Conservation (phyloP, 2,888 invertebrate species). For the Hoplodrina blanda region DNA sequence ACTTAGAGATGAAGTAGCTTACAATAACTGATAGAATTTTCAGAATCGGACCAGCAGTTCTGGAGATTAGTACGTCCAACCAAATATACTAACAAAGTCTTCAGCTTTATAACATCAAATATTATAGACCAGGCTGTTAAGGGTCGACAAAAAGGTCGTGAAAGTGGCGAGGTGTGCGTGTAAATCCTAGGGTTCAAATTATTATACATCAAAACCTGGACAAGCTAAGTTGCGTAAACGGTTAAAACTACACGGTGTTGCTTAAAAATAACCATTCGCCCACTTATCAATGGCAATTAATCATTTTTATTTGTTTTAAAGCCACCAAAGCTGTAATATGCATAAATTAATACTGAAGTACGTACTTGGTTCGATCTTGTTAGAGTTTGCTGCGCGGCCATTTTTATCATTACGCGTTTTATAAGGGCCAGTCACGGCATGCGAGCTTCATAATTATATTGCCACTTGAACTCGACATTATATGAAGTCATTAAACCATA, state of each 20-base stretch:
- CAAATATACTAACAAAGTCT: no score
- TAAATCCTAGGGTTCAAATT: neutral
- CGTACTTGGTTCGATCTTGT: slow-evolving; percentile 70
- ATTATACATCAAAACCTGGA: slow-evolving; percentile 12
- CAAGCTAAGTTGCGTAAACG: slow-evolving; percentile 23
- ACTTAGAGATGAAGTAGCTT: no score
- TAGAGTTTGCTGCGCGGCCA: slow-evolving; percentile 60
- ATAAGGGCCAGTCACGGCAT: slow-evolving; percentile 76
- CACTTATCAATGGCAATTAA: slow-evolving; percentile 65
- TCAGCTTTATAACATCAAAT: no score
- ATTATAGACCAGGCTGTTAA: neutral
- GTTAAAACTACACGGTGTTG: slow-evolving; percentile 10
- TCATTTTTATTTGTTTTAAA: slow-evolving; percentile 74
- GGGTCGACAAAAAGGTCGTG: neutral
- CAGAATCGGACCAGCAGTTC: no score
- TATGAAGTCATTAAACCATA: slow-evolving; percentile 56
- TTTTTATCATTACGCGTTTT: slow-evolving; percentile 71
- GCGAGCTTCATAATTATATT: slow-evolving; percentile 56
- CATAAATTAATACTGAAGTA: slow-evolving; percentile 68
- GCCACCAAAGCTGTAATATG: slow-evolving; percentile 65
- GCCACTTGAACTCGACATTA: slow-evolving; percentile 43
- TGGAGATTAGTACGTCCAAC: no score
- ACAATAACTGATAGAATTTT: no score
- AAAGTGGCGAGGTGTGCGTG: slow-evolving; percentile 4
- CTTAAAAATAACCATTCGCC: slow-evolving; percentile 23